A percentile compares a stretch with the other conserved stretches of the same genome.
Conservation (phyloP, 2,888 invertebrate genomes). For the Euproctis similis region DNA sequence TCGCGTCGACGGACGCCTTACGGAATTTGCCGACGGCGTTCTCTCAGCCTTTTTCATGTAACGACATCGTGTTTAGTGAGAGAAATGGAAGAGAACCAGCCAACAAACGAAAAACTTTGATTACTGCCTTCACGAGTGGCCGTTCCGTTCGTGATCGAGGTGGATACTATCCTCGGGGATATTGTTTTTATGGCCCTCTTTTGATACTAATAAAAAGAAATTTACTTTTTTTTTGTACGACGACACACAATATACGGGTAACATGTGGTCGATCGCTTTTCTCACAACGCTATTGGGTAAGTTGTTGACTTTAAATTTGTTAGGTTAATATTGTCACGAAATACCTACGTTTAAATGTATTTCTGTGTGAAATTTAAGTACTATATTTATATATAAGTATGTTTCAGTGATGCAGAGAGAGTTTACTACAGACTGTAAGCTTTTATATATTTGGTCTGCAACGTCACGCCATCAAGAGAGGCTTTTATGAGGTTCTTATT, state of each 20-base stretch:
- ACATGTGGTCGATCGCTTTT: slow-evolving; percentile 58
- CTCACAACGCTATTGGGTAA: slow-evolving; percentile 41
- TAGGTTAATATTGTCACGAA: slow-evolving; percentile 33
- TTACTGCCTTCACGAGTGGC: slow-evolving; percentile 70
- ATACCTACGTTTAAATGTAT: no score
- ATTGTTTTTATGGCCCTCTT: slow-evolving; percentile 69
- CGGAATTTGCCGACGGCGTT: slow-evolving; percentile 63
- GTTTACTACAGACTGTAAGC: slow-evolving; percentile 46
- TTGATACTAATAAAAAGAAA: slow-evolving; percentile 73
- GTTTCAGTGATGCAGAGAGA: slow-evolving; percentile 37
- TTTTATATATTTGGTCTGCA: slow-evolving; percentile 49
- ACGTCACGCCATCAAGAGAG: slow-evolving; percentile 36
- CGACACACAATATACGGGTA: no score
- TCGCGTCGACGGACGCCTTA: slow-evolving; percentile 39
- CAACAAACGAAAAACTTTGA: slow-evolving; percentile 71
- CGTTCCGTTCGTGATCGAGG: slow-evolving; percentile 63
- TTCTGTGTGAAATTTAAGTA: no score
- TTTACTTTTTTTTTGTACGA: slow-evolving; percentile 55
- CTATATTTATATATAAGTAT: slow-evolving; percentile 29
- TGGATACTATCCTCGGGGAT: slow-evolving; percentile 64
- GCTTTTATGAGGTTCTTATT: slow-evolving; percentile 52
- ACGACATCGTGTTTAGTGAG: slow-evolving; percentile 71
- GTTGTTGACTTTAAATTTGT: slow-evolving; percentile 51
- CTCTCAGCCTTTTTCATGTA: slow-evolving; percentile 71
- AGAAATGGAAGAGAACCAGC: slow-evolving; percentile 70